Base-by-base conservation (phyloP, 1,140 invertebrate genomes). In the Hirudo medicinalis region DNA sequence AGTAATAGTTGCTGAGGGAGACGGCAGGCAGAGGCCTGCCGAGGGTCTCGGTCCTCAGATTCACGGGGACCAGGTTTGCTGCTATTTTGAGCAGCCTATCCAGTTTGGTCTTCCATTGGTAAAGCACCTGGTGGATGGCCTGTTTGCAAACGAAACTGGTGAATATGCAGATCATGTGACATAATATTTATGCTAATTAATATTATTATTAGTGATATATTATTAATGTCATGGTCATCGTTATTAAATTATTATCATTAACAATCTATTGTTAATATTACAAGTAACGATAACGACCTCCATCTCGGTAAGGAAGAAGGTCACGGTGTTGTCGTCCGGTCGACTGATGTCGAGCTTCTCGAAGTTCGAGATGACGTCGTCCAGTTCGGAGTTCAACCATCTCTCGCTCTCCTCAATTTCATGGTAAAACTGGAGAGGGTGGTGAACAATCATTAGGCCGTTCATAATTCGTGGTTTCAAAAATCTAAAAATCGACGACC, bases 101-200 rank as follows among this genome's bases (percentile, higher is more conserved):
- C 0, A 54, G 32, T 43, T 74, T 74, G 4, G 54, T 25, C 69
- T 74, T 67, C 71, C 71, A 74, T 36, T 73, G 72, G 19, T 36
- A 53, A 0, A 73, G 32, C 13, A 68, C 67, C 29, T 43, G 40
- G 29, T 22, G 49, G 40, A 70, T 54, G 40, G n/a, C 49, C 69
- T 70, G 49, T n/a, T 63, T 13, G 57, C 9, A 17, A 49, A 17
- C 43, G 15, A 17, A 49, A 49, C 9, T 5, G 43, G 43, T 36
- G 13, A 49, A 49, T 17, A 13, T 49, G 43, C 13, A 49, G 15
- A 49, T 49, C 15, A 49, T 13, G 15, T 49, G 9, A 49, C 11
- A 9, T 49, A 49, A 11, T 11, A 40, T 49, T 49, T 13, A 49
- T 49, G 43, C 1, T 49, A 36, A 36, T 36, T 36, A 36, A 36